Conservation (phyloP, 2,113 vertebrate species). For the Notiomystis cincta region DNA sequence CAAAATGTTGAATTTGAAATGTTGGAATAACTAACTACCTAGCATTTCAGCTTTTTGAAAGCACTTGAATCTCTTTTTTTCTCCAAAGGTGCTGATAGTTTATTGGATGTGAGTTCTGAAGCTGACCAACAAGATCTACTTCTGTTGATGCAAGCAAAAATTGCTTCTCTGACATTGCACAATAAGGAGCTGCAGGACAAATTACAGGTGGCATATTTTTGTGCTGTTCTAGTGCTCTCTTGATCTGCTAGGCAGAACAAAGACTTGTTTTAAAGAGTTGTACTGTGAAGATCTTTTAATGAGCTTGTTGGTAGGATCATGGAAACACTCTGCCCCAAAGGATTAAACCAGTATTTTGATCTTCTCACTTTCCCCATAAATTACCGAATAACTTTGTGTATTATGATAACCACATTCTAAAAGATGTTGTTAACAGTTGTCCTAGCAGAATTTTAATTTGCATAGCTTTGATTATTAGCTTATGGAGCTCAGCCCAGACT, state of each 20-base stretch:
- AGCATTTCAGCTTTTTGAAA: neutral
- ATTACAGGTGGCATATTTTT: conserved; percentile 79
- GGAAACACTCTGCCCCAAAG: neutral
- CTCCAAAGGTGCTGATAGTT: conserved; percentile 74
- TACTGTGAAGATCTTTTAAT: neutral
- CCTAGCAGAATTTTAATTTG: conserved; percentile 3
- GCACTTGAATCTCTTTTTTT: neutral
- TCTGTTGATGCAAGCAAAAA: conserved; percentile 85
- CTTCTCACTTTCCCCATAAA: neutral
- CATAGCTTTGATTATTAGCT: neutral
- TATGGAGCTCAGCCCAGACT: neutral
- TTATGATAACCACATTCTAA: neutral
- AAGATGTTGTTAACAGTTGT: neutral
- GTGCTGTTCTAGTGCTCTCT: neutral
- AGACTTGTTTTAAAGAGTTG: neutral
- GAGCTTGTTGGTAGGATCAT: neutral
- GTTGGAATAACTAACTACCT: neutral
- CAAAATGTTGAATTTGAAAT: neutral
- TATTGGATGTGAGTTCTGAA: conserved; percentile 72
- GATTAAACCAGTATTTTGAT: conserved; percentile 27
- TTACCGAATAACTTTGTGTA: neutral
- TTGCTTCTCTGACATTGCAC: conserved; percentile 85
- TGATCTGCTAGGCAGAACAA: neutral
- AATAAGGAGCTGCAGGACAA: conserved; percentile 89
- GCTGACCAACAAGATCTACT: conserved; percentile 81